Base-by-base conservation (phyloP, 2,797 vertebrate species). In the Microhierax caerulescens region DNA sequence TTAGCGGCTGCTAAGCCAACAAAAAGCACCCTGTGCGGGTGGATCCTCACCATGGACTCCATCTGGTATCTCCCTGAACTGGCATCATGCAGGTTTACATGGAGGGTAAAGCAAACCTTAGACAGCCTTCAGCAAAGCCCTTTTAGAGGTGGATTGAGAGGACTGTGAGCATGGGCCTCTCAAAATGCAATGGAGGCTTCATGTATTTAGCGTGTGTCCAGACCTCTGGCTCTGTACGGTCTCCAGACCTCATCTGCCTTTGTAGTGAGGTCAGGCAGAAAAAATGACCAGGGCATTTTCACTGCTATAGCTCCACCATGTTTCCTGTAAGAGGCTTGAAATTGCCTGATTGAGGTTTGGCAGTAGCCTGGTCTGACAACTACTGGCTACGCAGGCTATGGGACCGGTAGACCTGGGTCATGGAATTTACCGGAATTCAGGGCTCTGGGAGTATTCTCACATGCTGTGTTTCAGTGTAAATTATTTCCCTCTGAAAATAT, bases 241-340 rank as follows among this genome's bases (percentile, higher is more conserved):
- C 27, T 63, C 23, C 18, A 69, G 27, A 54, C 2, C 3, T 68
- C 28, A 32, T 61, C 30, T 91, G 47, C 37, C 17, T 87, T 73
- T 80, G 23, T 5, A 27, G 54, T 36, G n/a, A 41, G 9, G 6
- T 34, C 75, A 37, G 54, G 43, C 21, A 79, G 28, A 28, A 79
- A 64, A 89, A 32, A 17, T 4, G 6, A 45, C 12, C 5, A 7
- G 21, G 20, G 23, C 13, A n/a, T 70, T 87, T 85, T 76, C 60
- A 13, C 39, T 82, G 47, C n/a, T n/a, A 20, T 9, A 11, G 3
- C 43, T 88, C 28, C 7, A 61, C 12, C 10, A 0, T 10, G 0
- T 65, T 81, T 80, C 25, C 45, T 85, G 0, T 10, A 61, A 68
- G 34, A 84, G 20, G 4, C n/a, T 84, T 82, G 36, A 68, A 76